phyloP scores from a whole-genome alignment of 1,140 invertebrate genomes.

The Dreissena rostriformis region DNA sequence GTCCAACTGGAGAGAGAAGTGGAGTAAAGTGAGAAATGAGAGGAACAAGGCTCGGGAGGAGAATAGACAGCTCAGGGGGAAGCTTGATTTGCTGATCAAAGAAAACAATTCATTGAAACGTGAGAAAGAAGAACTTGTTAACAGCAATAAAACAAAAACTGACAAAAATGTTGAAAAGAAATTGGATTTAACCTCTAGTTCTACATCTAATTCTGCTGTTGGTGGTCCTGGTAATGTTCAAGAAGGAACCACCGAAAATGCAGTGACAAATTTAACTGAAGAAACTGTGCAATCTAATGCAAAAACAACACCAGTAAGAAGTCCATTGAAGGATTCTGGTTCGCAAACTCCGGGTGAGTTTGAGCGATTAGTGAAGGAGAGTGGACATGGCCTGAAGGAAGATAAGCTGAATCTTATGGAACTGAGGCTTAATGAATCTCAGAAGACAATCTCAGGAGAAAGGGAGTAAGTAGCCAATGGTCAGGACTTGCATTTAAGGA shows the following conservation, averaged over 20 bases:
- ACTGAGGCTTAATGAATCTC: constrained; percentile 88
- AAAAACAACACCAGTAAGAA: background rate
- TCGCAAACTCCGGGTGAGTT: background rate
- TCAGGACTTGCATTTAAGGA: no score
- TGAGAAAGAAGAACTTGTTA: constrained; percentile 90
- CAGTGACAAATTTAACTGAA: background rate
- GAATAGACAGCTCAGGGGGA: constrained; percentile 89
- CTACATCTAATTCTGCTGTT: background rate
- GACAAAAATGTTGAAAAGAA: constrained; percentile 46
- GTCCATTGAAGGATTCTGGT: background rate
- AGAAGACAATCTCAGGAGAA: constrained; percentile 85
- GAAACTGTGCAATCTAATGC: background rate
- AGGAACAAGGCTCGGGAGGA: constrained; percentile 89
- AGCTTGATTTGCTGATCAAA: constrained; percentile 90
- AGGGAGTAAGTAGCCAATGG: constrained; percentile 62
- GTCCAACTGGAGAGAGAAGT: constrained; percentile 96
- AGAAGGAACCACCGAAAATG: background rate
- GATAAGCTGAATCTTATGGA: constrained; percentile 88
- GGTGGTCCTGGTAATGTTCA: background rate
- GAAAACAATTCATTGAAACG: constrained; percentile 89
- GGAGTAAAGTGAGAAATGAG: constrained; percentile 90
- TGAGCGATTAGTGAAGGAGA: background rate
- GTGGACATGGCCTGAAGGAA: constrained; percentile 61
- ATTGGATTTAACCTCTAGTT: background rate
- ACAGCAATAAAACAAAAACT: constrained; percentile 85